A percentile compares a stretch with the other conserved stretches of the same genome.
Conservation (phyloP, 2,888 invertebrate genomes). For the Podotricha telesiphe region DNA sequence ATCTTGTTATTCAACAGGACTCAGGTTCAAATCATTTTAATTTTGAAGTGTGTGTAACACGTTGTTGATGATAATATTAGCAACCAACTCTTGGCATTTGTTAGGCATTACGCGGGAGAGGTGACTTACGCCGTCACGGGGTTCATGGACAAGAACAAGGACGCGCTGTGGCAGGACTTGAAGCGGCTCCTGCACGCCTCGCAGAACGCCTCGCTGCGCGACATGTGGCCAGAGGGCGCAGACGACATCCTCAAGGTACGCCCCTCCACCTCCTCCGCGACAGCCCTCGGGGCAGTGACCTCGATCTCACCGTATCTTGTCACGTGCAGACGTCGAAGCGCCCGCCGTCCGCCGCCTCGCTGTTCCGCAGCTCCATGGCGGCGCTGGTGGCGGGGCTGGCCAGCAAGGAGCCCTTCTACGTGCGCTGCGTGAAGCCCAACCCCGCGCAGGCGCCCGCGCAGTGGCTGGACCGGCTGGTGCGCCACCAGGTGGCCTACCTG, state of each 20-base stretch:
- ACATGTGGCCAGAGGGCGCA: constrained; percentile 99
- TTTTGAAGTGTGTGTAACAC: no score
- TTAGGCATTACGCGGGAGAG: constrained; percentile 98
- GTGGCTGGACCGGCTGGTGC: constrained; percentile 92
- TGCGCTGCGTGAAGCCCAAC: constrained; percentile 98
- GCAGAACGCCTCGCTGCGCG: constrained; percentile 88
- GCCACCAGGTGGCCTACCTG: constrained; percentile 91
- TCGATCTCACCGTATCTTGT: no score
- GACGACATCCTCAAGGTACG: constrained; percentile 92
- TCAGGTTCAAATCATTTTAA: no score
- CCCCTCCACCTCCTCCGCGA: no score
- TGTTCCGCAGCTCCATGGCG: constrained; percentile 97
- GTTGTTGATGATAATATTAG: no score
- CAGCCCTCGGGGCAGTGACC: no score
- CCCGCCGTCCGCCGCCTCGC: constrained; percentile 95
- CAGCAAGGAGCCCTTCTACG: constrained; percentile 97
- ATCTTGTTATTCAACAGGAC: no score
- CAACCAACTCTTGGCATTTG: no score
- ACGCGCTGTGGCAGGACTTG: constrained; percentile 98
- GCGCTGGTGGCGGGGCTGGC: constrained; percentile 93
- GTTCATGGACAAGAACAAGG: constrained; percentile 98
- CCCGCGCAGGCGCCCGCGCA: constrained; percentile 93
- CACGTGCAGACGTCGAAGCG: constrained; percentile 96
- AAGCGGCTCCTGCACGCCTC: constrained; percentile 95
- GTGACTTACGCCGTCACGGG: constrained; percentile 95